Evolutionary conservation across 2,113 vertebrate species (phyloP).

Genomic region (Calypte anna): DNA sequence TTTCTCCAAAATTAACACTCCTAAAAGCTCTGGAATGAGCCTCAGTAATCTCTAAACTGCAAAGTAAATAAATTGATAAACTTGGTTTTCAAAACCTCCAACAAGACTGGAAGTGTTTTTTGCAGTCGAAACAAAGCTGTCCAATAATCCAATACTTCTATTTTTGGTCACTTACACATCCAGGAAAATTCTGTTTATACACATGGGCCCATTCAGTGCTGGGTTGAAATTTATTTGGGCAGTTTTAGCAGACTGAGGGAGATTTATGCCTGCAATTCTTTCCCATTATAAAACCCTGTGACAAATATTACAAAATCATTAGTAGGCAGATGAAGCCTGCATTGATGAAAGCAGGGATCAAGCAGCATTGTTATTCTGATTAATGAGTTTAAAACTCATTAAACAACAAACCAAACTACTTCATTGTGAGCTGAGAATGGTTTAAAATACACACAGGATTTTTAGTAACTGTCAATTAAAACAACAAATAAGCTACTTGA

Average conservation of each 20-base stretch:
- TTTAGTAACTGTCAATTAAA: not conserved
- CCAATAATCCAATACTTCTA: not conserved
- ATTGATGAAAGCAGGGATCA: not conserved
- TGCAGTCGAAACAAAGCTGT: conserved; percentile 36
- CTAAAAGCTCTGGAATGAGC: conserved; percentile 13
- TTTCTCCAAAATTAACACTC: conserved; percentile 25
- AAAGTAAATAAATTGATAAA: conserved; percentile 33
- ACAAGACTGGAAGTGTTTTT: conserved; percentile 20
- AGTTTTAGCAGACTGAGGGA: not conserved
- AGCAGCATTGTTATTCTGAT: conserved; percentile 7
- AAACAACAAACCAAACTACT: not conserved
- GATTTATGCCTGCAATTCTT: not conserved
- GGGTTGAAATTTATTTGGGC: not conserved
- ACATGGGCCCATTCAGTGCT: not conserved
- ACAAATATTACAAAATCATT: conserved; percentile 40
- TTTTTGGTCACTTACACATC: not conserved
- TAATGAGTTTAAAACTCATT: conserved; percentile 8
- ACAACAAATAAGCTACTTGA: not conserved
- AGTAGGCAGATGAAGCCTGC: not conserved
- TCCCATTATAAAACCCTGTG: not conserved
- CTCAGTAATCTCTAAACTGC: not conserved
- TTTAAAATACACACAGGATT: conserved; percentile 5
- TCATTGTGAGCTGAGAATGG: not conserved
- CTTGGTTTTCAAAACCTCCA: conserved; percentile 3
- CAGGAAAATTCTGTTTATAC: not conserved